These are phyloP conservation scores for Choloepus hoffmanni DNA, from an alignment of 2,113 vertebrate species.

Conservation along the genomic window DNA sequence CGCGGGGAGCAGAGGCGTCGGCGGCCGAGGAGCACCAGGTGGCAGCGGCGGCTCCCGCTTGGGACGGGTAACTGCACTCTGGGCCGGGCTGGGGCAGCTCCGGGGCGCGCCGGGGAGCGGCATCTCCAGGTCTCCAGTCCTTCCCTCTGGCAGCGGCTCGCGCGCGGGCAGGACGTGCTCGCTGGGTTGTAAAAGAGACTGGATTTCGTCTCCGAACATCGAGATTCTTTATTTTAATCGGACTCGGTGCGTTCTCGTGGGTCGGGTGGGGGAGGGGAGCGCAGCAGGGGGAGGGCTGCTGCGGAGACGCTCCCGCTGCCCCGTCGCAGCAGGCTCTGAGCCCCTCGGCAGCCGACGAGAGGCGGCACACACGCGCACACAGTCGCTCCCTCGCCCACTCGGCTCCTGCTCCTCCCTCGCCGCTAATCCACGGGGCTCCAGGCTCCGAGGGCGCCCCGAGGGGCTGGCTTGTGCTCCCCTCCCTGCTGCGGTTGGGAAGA, in stretches of 20 bases:
- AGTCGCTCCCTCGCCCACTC: neutral
- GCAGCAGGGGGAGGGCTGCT: neutral
- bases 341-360: constrained; percentile 21
- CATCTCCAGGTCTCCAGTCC: constrained; percentile 8
- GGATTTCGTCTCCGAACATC: neutral
- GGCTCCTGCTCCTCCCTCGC: neutral
- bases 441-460: constrained; percentile 23
- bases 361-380: constrained; percentile 47
- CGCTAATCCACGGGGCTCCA: neutral
- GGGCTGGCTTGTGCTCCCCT: neutral
- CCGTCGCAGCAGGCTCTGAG: neutral
- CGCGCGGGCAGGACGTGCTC: constrained; percentile 20
- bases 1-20: constrained; percentile 54
- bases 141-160: neutral
- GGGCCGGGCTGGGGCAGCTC: constrained; percentile 16
- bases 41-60: constrained; percentile 49
- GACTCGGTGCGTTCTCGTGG: neutral
- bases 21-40: constrained; percentile 36
- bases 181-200: constrained; percentile 53
- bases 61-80: constrained; percentile 76
- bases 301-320: constrained; percentile 8
- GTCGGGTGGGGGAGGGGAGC: neutral
- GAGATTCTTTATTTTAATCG: constrained; percentile 52
- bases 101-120: neutral
- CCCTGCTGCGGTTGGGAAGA: neutral